phyloP scores from a whole-genome alignment of 2,888 invertebrate genomes.

The Platypus cylindrus region DNA sequence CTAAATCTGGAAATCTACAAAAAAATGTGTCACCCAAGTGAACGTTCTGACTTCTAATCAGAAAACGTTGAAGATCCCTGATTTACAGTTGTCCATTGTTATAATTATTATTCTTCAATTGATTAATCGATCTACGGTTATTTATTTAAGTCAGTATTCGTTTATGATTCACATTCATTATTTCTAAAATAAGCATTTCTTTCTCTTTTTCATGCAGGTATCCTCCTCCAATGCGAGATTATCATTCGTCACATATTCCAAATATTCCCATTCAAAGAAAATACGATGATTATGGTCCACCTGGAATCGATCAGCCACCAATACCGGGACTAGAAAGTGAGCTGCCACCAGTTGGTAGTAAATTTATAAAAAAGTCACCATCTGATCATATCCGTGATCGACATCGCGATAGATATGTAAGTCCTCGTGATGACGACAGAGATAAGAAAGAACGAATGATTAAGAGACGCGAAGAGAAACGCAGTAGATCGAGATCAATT shows the following conservation, averaged over 20 bases:
- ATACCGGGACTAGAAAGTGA: constrained; percentile 49
- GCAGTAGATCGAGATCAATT: constrained; percentile 19
- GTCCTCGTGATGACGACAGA: constrained; percentile 15
- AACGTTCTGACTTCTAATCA: too few relatives aligned
- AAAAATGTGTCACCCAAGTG: too few relatives aligned
- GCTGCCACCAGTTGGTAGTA: constrained; percentile 22
- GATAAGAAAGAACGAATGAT: constrained; percentile 12
- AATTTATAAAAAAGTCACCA: too few relatives aligned
- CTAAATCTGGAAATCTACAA: too few relatives aligned
- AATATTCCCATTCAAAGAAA: constrained; percentile 19
- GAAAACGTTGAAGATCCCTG: too few relatives aligned
- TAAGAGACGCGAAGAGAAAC: constrained; percentile 12
- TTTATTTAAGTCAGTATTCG: too few relatives aligned
- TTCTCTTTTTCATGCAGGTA: too few relatives aligned
- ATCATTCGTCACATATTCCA: constrained; percentile 20
- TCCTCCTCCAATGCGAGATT: constrained; percentile 19
- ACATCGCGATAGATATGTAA: constrained; percentile 8
- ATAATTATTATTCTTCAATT: too few relatives aligned
- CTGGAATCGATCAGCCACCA: constrained; percentile 43
- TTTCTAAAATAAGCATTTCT: too few relatives aligned
- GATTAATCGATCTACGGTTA: too few relatives aligned
- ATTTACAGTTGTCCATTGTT: too few relatives aligned
- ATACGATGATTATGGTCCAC: constrained; percentile 21
- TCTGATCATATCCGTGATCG: constrained; percentile 12
- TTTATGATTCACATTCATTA: too few relatives aligned